These are phyloP conservation scores for Cataglyphis rosenhaueri DNA, from an alignment of 2,888 invertebrate genomes.

Conservation along the genomic window DNA sequence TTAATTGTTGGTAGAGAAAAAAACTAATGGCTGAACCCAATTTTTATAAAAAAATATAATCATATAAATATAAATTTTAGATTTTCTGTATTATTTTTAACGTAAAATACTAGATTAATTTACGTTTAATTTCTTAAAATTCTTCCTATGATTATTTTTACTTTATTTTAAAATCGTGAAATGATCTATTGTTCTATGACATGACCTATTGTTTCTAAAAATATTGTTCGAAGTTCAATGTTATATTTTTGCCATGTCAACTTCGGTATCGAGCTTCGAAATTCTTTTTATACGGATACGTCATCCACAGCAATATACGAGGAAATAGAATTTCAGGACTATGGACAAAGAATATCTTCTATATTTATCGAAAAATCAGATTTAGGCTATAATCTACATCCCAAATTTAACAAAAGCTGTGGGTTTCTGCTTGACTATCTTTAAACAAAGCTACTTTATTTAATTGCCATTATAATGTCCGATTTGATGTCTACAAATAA, in stretches of 20 bases:
- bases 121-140: neutral
- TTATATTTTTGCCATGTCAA: conserved; percentile 3
- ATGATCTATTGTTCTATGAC: neutral
- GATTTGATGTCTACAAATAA: conserved; percentile 16
- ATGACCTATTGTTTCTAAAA: neutral
- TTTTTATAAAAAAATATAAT: neutral
- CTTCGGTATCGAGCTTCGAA: neutral
- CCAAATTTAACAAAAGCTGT: conserved; percentile 20
- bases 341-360: conserved; percentile 36
- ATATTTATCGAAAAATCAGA: conserved; percentile 41
- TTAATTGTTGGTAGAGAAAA: neutral
- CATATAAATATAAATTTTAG: neutral
- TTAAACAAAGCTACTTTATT: conserved; percentile 33
- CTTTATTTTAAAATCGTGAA: neutral
- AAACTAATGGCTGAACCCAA: neutral
- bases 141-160: neutral
- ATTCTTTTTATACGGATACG: neutral
- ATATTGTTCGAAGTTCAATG: neutral
- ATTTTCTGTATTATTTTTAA: neutral
- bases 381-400: conserved; percentile 6
- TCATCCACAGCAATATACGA: conserved; percentile 26
- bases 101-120: neutral
- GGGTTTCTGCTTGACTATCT: conserved; percentile 22
- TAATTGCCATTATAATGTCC: conserved; percentile 25
- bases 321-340: conserved; percentile 36